These are phyloP conservation scores for Antennarius maculatus DNA, from an alignment of 2,797 vertebrate species.

Conservation along the genomic window DNA sequence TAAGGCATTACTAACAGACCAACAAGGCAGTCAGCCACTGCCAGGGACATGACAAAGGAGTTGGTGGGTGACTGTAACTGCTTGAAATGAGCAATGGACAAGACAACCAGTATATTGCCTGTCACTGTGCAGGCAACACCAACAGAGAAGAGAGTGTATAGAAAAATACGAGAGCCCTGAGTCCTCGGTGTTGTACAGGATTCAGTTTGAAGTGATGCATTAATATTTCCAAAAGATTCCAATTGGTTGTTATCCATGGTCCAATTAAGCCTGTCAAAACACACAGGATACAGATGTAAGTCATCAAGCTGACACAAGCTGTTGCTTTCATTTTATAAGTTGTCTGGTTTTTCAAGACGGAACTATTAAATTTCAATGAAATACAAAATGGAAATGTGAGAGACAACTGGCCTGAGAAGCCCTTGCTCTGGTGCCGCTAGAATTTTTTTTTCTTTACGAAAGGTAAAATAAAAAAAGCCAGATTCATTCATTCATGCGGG, in stretches of 20 bases:
- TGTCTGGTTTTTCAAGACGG: too few relatives aligned
- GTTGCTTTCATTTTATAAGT: too few relatives aligned
- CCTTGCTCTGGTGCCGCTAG: too few relatives aligned
- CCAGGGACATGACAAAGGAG: slow-evolving; percentile 83
- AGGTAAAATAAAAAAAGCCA: too few relatives aligned
- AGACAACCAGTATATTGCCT: slow-evolving; percentile 85
- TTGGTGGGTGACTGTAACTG: slow-evolving; percentile 85
- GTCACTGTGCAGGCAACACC: slow-evolving; percentile 81
- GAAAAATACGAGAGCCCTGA: slow-evolving; percentile 60
- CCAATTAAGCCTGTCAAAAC: slow-evolving; percentile 58
- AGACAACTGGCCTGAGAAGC: too few relatives aligned
- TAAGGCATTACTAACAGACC: slow-evolving; percentile 87
- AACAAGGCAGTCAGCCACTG: slow-evolving; percentile 85
- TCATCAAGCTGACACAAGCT: too few relatives aligned
- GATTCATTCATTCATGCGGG: too few relatives aligned
- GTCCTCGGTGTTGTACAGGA: slow-evolving; percentile 66
- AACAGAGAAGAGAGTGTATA: slow-evolving; percentile 73
- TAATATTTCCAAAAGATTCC: slow-evolving; percentile 46
- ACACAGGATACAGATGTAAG: slow-evolving; percentile 35
- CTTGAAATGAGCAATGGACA: slow-evolving; percentile 84
- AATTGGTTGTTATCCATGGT: slow-evolving; percentile 77
- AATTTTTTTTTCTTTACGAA: too few relatives aligned
- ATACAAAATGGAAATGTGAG: too few relatives aligned
- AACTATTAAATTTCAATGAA: too few relatives aligned
- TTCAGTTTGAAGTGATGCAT: slow-evolving; percentile 62